Evolutionary conservation across 2,888 invertebrate species (phyloP).

Genomic region (Trissolcus brochymenae): DNA sequence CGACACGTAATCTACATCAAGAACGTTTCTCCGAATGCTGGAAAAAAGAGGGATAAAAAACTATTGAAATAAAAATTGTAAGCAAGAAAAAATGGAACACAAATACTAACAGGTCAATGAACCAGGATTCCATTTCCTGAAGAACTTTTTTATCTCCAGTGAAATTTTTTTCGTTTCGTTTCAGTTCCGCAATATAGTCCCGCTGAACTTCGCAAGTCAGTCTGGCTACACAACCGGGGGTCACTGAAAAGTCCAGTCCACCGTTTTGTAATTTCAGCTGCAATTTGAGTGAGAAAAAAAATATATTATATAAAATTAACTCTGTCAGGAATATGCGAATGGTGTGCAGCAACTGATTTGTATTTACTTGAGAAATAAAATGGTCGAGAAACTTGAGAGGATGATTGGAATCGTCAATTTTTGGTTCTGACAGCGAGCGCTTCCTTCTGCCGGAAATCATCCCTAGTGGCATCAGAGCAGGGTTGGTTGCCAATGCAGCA

Average conservation of each 20-base stretch:
- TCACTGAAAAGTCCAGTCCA: conserved; percentile 61
- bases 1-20: conserved; percentile 62
- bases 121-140: conserved; percentile 62
- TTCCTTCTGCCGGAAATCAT: conserved; percentile 82
- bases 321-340: too few species aligned
- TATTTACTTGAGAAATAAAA: conserved; percentile 63
- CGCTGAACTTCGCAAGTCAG: conserved; percentile 72
- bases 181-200: conserved; percentile 66
- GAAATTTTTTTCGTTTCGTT: conserved; percentile 58
- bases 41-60: conserved; percentile 45
- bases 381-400: conserved; percentile 62
- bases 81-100: not conserved
- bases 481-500: conserved; percentile 86
- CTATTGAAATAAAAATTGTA: not conserved
- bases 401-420: conserved; percentile 50
- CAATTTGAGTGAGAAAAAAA: not conserved
- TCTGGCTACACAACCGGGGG: conserved; percentile 70
- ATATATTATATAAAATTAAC: not conserved
- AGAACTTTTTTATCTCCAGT: conserved; percentile 58
- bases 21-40: conserved; percentile 68
- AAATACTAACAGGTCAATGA: conserved; percentile 66
- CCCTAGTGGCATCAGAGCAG: conserved; percentile 86
- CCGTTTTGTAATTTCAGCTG: conserved; percentile 37
- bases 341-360: not conserved
- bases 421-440: conserved; percentile 69